phyloP scores from a whole-genome alignment of 1,140 invertebrate species.

The Heliconius hewitsoni region DNA sequence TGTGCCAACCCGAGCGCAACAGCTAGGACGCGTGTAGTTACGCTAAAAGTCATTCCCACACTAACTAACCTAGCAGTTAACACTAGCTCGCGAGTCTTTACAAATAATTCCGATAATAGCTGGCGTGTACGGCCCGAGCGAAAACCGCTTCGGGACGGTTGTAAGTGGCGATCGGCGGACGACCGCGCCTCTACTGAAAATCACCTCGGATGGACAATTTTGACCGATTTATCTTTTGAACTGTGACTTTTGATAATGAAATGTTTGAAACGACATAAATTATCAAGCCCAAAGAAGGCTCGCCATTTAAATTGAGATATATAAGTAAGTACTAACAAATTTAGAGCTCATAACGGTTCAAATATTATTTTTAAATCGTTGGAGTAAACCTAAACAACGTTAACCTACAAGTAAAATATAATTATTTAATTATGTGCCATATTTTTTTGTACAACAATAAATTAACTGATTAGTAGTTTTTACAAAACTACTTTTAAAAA shows the following conservation, averaged over 20 bases:
- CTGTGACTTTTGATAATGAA: slow-evolving; percentile 54
- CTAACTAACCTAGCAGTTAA: slow-evolving; percentile 37
- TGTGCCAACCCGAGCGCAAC: slow-evolving; percentile 50
- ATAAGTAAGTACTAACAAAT: neutral
- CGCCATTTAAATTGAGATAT: slow-evolving; percentile 38
- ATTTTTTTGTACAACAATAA: too few species aligned
- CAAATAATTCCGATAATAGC: slow-evolving; percentile 43
- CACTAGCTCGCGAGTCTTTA: slow-evolving; percentile 12
- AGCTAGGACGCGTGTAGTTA: slow-evolving; percentile 48
- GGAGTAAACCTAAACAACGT: too few species aligned
- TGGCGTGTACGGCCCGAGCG: slow-evolving; percentile 42
- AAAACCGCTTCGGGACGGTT: slow-evolving; percentile 62
- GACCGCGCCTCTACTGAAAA: slow-evolving; percentile 26
- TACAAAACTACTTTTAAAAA: too few species aligned
- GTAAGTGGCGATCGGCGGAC: slow-evolving; percentile 41
- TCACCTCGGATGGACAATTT: slow-evolving; percentile 21
- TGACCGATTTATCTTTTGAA: slow-evolving; percentile 13
- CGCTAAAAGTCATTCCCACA: slow-evolving; percentile 60
- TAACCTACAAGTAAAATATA: too few species aligned
- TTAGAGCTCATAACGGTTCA: neutral
- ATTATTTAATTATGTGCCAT: too few species aligned
- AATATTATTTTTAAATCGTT: neutral
- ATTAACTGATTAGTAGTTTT: too few species aligned
- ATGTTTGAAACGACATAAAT: slow-evolving; percentile 42
- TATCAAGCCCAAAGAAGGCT: slow-evolving; percentile 58